These are phyloP conservation scores for Leptinotarsa undecemlineata DNA, from an alignment of 1,140 invertebrate species.

Conservation along the genomic window DNA sequence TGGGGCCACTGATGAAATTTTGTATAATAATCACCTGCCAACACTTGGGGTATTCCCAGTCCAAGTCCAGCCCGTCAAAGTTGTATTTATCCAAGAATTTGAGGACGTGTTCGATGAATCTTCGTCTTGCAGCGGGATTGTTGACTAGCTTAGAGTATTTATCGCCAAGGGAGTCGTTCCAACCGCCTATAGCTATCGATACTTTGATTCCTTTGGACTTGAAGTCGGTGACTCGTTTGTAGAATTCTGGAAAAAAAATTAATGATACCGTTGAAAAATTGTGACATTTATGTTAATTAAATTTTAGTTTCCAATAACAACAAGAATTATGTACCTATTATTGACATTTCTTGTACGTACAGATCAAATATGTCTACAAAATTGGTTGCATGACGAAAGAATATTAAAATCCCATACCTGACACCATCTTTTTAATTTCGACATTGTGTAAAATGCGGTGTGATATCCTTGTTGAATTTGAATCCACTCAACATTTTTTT, in stretches of 20 bases:
- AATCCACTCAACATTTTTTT: too few species aligned
- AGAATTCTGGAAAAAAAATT: slow-evolving; percentile 68
- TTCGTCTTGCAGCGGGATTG: slow-evolving; percentile 67
- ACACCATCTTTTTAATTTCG: too few species aligned
- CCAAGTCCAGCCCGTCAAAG: slow-evolving; percentile 87
- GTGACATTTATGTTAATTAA: too few species aligned
- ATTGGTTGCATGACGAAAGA: too few species aligned
- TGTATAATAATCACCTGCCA: slow-evolving; percentile 70
- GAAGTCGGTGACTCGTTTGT: slow-evolving; percentile 76
- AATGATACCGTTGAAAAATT: not conserved
- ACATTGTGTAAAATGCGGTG: too few species aligned
- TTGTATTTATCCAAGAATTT: slow-evolving; percentile 79
- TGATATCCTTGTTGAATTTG: too few species aligned
- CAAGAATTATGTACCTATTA: too few species aligned
- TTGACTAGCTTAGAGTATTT: slow-evolving; percentile 85
- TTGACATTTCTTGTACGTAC: too few species aligned
- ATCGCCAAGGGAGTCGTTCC: slow-evolving; percentile 86
- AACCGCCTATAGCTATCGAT: slow-evolving; percentile 81
- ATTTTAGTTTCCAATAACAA: too few species aligned
- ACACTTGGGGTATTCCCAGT: slow-evolving; percentile 92
- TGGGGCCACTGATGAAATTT: not conserved
- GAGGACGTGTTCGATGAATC: slow-evolving; percentile 75
- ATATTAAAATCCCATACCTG: too few species aligned
- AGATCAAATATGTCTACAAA: too few species aligned
- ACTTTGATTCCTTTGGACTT: slow-evolving; percentile 83